Base-by-base conservation (phyloP, 2,797 vertebrate species). In the Alosa sapidissima region DNA sequence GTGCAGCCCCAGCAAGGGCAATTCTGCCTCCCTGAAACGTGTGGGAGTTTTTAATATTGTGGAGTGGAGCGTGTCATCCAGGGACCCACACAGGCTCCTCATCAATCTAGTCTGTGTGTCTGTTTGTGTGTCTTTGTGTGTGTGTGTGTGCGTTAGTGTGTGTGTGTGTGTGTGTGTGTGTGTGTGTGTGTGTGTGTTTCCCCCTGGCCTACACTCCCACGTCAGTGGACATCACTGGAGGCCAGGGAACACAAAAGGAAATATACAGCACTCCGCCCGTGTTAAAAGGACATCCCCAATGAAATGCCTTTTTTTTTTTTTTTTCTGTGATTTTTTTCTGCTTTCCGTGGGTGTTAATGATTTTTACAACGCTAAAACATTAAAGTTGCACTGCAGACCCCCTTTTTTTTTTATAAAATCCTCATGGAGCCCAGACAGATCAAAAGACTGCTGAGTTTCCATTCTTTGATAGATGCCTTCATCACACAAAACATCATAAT, bases 1-100 rank as follows among this genome's bases (percentile, higher is more conserved):
- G 91, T 82, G 84, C 82, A 54, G 88, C 90, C 85, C 91, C 90
- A 68, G 90, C 90, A 92, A 93, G 91, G 93, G 93, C 93, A 91
- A 92, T 94, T 92, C 91, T 88, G 88, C 89, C 92, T 91, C 89
- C 92, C 89, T 88, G 87, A 92, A 93, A 91, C 92, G 90, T 89
- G 94, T 95, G 94, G 95, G 95, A 95, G 94, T 94, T 95, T 96
- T 94, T 94, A 95, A 94, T 95, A 94, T 93, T 91, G 92, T 89
- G 91, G 88, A 93, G 92, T 92, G 91, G 89, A 93, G 93, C 91
- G 90, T 28, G 89, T 82, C 89, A 84, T 92, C 94, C 87, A 84
- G 94, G 94, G 95, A 95, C 91, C 85, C 86, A 81, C 90, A 94
- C 93, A 92, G 92, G 93, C 94, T 95, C 93, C 94, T 94, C 93